phyloP scores from a whole-genome alignment of 1,140 invertebrate species.

The Psix sp. region DNA sequence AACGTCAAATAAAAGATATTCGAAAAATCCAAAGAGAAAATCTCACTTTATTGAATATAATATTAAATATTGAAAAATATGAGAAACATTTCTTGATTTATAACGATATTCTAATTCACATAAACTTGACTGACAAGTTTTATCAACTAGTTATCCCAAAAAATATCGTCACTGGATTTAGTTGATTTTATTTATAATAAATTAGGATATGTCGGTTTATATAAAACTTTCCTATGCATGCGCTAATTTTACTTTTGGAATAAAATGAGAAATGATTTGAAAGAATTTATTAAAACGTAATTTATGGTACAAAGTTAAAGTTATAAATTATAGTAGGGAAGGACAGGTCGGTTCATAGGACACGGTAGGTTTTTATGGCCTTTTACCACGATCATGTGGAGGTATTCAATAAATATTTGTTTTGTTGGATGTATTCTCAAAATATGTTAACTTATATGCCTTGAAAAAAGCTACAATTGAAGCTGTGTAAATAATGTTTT shows the following conservation, averaged over 20 bases:
- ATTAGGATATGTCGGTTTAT: background rate
- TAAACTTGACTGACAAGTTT: background rate
- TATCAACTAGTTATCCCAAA: slow-evolving; percentile 2
- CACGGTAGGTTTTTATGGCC: slow-evolving; percentile 62
- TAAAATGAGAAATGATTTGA: background rate
- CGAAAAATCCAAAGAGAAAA: no score
- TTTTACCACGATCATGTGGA: slow-evolving; percentile 44
- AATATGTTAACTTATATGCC: slow-evolving; percentile 62
- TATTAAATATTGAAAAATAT: slow-evolving; percentile 1
- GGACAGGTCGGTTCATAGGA: slow-evolving; percentile 17
- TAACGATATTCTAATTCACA: slow-evolving; percentile 1
- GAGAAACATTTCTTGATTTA: background rate
- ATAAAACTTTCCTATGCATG: background rate
- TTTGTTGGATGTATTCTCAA: slow-evolving; percentile 62
- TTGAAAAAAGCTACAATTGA: slow-evolving; percentile 51
- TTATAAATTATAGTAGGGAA: slow-evolving; percentile 5
- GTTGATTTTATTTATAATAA: background rate
- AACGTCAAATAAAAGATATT: background rate
- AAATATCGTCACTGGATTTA: background rate
- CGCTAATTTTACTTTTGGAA: slow-evolving; percentile 7
- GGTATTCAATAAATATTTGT: slow-evolving; percentile 61
- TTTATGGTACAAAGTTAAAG: slow-evolving; percentile 33
- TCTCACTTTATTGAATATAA: no score
- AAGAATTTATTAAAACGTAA: background rate
- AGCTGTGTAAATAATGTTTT: slow-evolving; percentile 18